phyloP scores from a whole-genome alignment of 2,888 invertebrate species.

The Folsomia candida region DNA sequence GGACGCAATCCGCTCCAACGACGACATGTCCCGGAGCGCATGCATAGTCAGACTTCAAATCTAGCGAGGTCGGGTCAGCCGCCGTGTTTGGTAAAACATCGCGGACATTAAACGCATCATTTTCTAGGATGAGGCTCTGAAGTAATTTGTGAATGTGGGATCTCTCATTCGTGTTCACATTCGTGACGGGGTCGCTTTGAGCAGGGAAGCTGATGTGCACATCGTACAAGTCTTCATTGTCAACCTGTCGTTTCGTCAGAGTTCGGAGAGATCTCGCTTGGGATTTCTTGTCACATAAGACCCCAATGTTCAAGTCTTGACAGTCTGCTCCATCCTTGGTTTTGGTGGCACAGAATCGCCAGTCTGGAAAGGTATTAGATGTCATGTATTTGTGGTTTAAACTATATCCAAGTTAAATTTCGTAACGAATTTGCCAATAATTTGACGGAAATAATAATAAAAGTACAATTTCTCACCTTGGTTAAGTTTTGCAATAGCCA shows the following conservation, averaged over 20 bases:
- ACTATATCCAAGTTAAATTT: too few relatives aligned
- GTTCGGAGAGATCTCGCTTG: slow-evolving; percentile 28
- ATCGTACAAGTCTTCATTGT: slow-evolving; percentile 71
- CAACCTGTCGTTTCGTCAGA: slow-evolving; percentile 63
- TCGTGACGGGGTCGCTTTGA: slow-evolving; percentile 84
- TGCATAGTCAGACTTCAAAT: slow-evolving; percentile 84
- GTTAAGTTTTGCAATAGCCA: slow-evolving; percentile 85
- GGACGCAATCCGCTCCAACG: slow-evolving; percentile 63
- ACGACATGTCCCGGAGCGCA: slow-evolving; percentile 92
- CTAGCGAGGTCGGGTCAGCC: slow-evolving; percentile 84
- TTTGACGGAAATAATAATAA: too few relatives aligned
- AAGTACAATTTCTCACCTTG: too few relatives aligned
- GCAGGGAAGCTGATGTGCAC: slow-evolving; percentile 78
- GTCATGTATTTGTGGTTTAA: too few relatives aligned
- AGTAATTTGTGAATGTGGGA: slow-evolving; percentile 78
- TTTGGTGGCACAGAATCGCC: slow-evolving; percentile 92
- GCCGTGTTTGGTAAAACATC: slow-evolving; percentile 91
- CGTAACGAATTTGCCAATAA: too few relatives aligned
- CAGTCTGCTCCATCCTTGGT: slow-evolving; percentile 76
- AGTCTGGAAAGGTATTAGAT: too few relatives aligned
- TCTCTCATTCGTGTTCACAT: slow-evolving; percentile 81
- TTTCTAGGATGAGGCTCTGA: slow-evolving; percentile 85
- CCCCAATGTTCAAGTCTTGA: slow-evolving; percentile 83
- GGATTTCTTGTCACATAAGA: slow-evolving; percentile 75
- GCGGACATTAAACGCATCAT: slow-evolving; percentile 89